Evolutionary conservation across 2,797 vertebrate species (phyloP).

Genomic region (Chromis chromis): DNA sequence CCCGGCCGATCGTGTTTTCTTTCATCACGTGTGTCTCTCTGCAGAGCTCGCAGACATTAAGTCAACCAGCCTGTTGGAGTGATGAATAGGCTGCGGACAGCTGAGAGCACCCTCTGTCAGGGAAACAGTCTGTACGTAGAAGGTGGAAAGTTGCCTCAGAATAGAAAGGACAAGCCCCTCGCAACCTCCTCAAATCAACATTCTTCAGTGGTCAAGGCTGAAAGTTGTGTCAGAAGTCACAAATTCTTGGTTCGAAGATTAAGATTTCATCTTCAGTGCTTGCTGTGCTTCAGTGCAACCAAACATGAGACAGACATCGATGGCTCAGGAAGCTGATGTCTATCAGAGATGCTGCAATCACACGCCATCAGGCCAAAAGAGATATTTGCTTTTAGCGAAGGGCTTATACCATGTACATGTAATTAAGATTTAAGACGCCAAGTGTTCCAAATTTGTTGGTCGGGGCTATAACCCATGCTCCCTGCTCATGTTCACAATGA

Average conservation of each 20-base stretch:
- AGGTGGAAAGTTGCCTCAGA: constrained; percentile 56
- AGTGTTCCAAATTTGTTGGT: no score
- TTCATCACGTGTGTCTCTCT: constrained; percentile 59
- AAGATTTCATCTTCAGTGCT: neutral
- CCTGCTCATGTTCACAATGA: no score
- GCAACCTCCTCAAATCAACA: constrained; percentile 46
- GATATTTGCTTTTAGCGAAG: no score
- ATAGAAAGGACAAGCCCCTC: constrained; percentile 46
- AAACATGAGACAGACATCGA: neutral
- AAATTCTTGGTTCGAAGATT: constrained; percentile 22
- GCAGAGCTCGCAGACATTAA: constrained; percentile 60
- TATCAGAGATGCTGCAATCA: neutral
- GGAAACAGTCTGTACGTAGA: constrained; percentile 47
- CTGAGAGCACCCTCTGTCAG: constrained; percentile 74
- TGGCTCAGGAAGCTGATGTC: neutral
- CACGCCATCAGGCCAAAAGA: neutral
- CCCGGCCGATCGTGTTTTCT: constrained; percentile 42
- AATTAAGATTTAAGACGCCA: no score
- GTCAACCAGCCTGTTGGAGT: constrained; percentile 62
- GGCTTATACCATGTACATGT: no score
- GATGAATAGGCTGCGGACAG: constrained; percentile 78
- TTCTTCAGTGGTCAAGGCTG: constrained; percentile 38
- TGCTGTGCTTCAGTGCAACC: neutral
- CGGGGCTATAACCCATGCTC: no score
- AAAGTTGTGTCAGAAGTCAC: constrained; percentile 7